phyloP scores from a whole-genome alignment of 2,888 invertebrate genomes.

The Melikaiella ostensackeni region DNA sequence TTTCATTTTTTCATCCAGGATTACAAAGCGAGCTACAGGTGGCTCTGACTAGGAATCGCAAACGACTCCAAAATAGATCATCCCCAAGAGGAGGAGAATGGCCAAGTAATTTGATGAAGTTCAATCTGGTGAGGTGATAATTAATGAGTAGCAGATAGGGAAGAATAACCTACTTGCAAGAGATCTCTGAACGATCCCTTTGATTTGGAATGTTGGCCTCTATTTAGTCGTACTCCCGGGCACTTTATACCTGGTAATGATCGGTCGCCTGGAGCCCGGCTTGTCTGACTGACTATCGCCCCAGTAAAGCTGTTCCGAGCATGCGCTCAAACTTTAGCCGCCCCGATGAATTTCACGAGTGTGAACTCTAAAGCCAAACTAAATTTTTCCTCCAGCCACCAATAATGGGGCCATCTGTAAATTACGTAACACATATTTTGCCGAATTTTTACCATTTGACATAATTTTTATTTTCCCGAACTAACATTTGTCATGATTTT shows the following conservation, averaged over 20 bases:
- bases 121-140: neutral
- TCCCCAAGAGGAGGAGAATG: neutral
- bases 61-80: neutral
- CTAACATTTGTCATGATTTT: too few species aligned
- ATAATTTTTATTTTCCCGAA: too few species aligned
- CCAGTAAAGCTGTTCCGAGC: slow-evolving; percentile 59
- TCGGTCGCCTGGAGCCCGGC: slow-evolving; percentile 65
- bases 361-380: slow-evolving; percentile 48
- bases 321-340: slow-evolving; percentile 59
- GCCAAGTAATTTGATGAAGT: neutral
- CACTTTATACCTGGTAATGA: slow-evolving; percentile 69
- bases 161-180: slow-evolving; percentile 8
- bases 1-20: neutral
- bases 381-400: slow-evolving; percentile 38
- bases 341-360: slow-evolving; percentile 45
- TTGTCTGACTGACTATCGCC: slow-evolving; percentile 65
- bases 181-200: slow-evolving; percentile 11
- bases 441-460: too few species aligned
- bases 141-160: neutral
- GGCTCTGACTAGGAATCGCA: slow-evolving; percentile 45
- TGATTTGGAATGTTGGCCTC: slow-evolving; percentile 19
- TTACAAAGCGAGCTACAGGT: slow-evolving; percentile 58
- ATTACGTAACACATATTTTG: too few species aligned
- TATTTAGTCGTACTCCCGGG: slow-evolving; percentile 52
- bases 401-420: too few species aligned